A percentile compares a stretch with the other conserved stretches of the same genome.
phyloP scores from a whole-genome alignment of 2,888 invertebrate species.

The Eurois occulta region DNA sequence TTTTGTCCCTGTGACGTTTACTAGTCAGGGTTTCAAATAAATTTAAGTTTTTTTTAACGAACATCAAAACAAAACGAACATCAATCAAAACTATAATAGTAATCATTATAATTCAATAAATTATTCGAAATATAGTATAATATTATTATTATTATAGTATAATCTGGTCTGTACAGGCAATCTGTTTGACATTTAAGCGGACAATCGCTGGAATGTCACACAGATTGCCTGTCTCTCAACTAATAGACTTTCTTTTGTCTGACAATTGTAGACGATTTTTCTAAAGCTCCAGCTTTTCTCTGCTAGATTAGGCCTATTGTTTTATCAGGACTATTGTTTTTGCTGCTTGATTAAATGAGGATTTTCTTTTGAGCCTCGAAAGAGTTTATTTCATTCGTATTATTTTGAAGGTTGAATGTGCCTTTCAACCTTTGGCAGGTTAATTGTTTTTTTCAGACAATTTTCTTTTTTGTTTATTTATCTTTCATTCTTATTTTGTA shows the following conservation, averaged over 20 bases:
- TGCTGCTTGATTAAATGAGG: slow-evolving; percentile 6
- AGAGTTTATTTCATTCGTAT: not conserved
- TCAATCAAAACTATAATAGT: too few species aligned
- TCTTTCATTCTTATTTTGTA: not conserved
- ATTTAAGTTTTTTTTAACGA: too few species aligned
- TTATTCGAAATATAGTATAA: too few species aligned
- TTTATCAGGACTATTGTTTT: slow-evolving; percentile 12
- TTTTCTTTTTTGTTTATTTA: not conserved
- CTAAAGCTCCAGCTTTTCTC: slow-evolving; percentile 6
- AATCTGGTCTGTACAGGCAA: not conserved
- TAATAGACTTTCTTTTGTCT: slow-evolving; percentile 24
- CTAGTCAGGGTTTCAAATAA: too few species aligned
- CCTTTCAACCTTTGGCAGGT: not conserved
- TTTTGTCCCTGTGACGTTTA: too few species aligned
- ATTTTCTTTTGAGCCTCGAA: not conserved
- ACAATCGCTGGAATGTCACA: too few species aligned
- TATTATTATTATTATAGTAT: too few species aligned
- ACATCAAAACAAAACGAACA: too few species aligned
- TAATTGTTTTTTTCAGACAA: not conserved
- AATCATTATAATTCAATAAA: too few species aligned
- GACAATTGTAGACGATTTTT: slow-evolving; percentile 33
- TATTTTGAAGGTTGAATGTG: not conserved
- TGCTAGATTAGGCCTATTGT: slow-evolving; percentile 31
- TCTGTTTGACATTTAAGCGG: slow-evolving; percentile 4
- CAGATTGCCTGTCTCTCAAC: not conserved